Base-by-base conservation (phyloP, 2,888 invertebrate genomes). In the Eupithecia dodoneata region DNA sequence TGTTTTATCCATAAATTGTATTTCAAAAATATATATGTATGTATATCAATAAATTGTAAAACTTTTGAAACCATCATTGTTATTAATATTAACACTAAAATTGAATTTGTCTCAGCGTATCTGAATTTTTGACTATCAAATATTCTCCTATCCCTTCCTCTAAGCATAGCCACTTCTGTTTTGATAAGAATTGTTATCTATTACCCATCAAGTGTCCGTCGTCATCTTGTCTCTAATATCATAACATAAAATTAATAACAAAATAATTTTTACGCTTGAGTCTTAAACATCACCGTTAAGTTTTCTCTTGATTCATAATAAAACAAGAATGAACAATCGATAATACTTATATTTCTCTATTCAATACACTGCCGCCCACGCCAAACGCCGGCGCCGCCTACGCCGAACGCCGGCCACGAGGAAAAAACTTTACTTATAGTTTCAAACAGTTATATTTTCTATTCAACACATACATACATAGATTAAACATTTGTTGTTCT, bases 271-370 rank as follows among this genome's bases (percentile, higher is more conserved):
- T 30, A 30, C 63, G 30, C 30, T 5, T 30, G 59, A 63, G 59
- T 12, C 59, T 12, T 30, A 4, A 12, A 10, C 59, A 10, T 12
- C 10, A 10, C 1, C 59, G 2, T 59, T 18, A 6, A 30, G 6
- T 30, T 47, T 18, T 47, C 3, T 15, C 45, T 70, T 45, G 15
- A 15, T 80, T 73, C 49, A 42, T 41, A 90, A 90, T 89, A 86
- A 92, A 92, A 93, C 90, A 88, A 80, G 65, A 69, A 87, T 83
- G 83, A 75, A 82, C 87, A 87, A 87, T 89, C 88, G 91, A 88
- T 86, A 89, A 90, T 89, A 90, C 90, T 91, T 94, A 93, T 93
- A 93, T 93, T 91, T 90, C 87, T 91, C 93, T 94, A 94, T 93
- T 93, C 93, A 93, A 92, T 92, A 91, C 89, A 92, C 84, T 88